Evolutionary conservation across 1,140 invertebrate genomes (phyloP), one percentile per base, ranked within the genome.

Genomic region (Drosophila elegans): DNA sequence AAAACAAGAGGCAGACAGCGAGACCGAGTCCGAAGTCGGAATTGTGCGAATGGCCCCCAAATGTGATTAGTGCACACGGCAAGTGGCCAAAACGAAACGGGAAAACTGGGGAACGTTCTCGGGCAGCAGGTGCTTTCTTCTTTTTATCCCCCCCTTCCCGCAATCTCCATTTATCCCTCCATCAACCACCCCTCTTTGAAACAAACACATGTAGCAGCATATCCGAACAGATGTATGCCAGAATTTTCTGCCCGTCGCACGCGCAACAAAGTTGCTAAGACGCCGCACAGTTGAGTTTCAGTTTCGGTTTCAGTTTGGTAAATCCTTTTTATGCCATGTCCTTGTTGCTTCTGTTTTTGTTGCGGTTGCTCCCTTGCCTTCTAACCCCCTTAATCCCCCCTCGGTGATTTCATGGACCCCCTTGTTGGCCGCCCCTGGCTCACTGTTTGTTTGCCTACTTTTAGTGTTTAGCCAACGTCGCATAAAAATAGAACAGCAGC

Each of bases 391-490:
- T 0, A 7, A 11, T 10, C 16, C 29, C 29, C 29, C 11, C 53
- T 12, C 38, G 11, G 11, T 12, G 38, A 39, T 39, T 39, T 39
- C 12, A 39, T 16, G 12, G 12, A 42, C n/a, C 7, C 55, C 55
- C 13, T 11, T 3, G 29, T 7, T n/a, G n/a, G 10, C 36, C 27
- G 25, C 36, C 44, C 29, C 32, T 63, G 42, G 52, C 61, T 51
- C 51, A 32, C 29, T 62, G 69, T 74, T 64, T 75, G 78, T 82
- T 88, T 86, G 69, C 75, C 83, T 88, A 88, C 74, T 86, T 86
- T 86, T 59, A 86, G 79, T 88, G 83, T 86, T 86, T 88, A 82
- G 69, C 69, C 82, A 86, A 74, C 78, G 69, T 82, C 79, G 83
- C 79, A 86, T 82, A 88, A 88, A 88, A 86, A 86, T 86, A 83